These are phyloP conservation scores for Odontesthes bonariensis DNA, from an alignment of 2,113 vertebrate species.

Conservation along the genomic window DNA sequence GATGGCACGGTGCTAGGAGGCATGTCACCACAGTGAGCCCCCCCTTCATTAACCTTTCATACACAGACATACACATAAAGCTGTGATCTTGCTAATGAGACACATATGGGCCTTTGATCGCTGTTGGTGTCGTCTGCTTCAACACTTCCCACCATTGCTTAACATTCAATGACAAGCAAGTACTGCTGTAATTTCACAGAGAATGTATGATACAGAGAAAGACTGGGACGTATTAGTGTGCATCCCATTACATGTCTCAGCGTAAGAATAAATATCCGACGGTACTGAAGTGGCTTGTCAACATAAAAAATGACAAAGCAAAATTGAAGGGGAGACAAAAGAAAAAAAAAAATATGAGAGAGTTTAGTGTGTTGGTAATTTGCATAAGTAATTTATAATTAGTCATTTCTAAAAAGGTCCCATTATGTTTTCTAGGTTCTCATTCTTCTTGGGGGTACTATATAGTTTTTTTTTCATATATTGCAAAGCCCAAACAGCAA, in stretches of 20 bases:
- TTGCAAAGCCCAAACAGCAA: no score
- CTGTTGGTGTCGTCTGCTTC: background rate
- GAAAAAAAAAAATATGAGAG: no score
- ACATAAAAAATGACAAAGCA: conserved; percentile 41
- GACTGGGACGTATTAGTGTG: background rate
- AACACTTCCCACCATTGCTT: conserved; percentile 11
- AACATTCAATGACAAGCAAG: conserved; percentile 10
- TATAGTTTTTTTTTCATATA: no score
- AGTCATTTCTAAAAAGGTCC: no score
- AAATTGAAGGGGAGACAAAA: background rate
- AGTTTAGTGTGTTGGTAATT: no score
- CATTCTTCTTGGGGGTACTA: no score
- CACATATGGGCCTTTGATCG: conserved; percentile 56
- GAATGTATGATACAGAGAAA: background rate
- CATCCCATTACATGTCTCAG: background rate
- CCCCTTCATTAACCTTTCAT: conserved; percentile 46
- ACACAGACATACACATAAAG: conserved; percentile 29
- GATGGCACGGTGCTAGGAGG: conserved; percentile 19
- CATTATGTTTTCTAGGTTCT: no score
- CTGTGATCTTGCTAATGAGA: conserved; percentile 65
- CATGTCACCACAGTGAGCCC: conserved; percentile 25
- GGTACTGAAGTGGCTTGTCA: conserved; percentile 52
- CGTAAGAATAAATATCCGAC: conserved; percentile 31
- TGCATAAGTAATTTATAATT: no score
- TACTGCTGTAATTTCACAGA: conserved; percentile 10